Conservation (phyloP, 2,113 vertebrate genomes). For the Bujurquina vittata region DNA sequence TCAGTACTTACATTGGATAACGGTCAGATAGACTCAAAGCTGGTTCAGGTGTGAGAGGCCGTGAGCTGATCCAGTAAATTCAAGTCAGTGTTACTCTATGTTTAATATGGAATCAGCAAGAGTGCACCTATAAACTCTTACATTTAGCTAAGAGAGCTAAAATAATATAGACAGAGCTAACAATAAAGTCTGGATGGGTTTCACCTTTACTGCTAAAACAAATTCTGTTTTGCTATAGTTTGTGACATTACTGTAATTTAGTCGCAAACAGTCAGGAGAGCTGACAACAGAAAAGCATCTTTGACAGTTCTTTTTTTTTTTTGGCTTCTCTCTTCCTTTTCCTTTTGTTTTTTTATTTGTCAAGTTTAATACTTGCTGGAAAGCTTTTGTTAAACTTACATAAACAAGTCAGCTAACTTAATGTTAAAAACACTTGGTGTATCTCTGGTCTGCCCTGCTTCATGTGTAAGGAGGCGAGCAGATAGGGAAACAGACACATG, state of each 20-base stretch:
- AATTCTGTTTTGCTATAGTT: neutral
- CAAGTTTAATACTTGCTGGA: neutral
- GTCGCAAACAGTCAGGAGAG: too few species aligned
- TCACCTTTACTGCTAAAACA: neutral
- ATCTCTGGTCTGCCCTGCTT: neutral
- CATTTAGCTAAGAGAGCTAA: neutral
- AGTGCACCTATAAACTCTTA: neutral
- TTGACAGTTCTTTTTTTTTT: neutral
- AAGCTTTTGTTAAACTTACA: neutral
- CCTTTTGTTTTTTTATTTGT: neutral
- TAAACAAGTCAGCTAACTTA: too few species aligned
- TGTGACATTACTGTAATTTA: too few species aligned
- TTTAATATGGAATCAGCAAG: neutral
- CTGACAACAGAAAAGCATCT: too few species aligned
- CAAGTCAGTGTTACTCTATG: neutral
- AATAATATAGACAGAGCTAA: neutral
- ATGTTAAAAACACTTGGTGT: neutral
- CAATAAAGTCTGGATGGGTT: neutral
- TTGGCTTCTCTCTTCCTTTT: neutral
- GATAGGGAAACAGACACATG: neutral
- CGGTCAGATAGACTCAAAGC: neutral
- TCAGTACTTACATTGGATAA: neutral
- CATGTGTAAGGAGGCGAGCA: neutral
- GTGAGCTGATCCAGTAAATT: neutral
- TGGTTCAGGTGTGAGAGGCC: neutral